Evolutionary conservation across 35 echinoderm and acorn worm genomes (phyloP).

Genomic region (Holothuria glaberrima): DNA sequence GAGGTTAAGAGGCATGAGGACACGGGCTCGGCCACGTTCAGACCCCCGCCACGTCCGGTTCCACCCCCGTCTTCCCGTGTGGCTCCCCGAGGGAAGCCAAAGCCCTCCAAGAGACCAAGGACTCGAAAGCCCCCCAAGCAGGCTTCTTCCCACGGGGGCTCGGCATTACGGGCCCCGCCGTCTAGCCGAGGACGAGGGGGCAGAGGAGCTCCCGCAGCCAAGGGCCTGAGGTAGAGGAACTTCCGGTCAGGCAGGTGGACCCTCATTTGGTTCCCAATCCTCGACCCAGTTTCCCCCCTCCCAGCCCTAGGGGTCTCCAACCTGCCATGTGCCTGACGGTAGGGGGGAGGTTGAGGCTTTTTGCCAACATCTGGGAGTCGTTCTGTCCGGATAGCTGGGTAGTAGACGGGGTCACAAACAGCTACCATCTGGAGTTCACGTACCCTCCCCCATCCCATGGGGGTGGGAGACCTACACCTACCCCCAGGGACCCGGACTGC

Average conservation of each 20-base stretch:
- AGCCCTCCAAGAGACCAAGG: background rate
- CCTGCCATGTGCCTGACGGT: background rate
- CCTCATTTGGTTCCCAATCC: too few species aligned
- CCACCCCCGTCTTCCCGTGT: background rate
- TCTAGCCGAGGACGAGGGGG: background rate
- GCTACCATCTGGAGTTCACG: conserved; percentile 6
- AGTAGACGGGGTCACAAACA: background rate
- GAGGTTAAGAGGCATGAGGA: conserved; percentile 15
- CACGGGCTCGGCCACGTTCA: background rate
- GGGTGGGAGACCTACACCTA: background rate
- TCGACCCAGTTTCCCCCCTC: too few species aligned
- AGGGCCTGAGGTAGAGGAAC: background rate
- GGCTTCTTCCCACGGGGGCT: background rate
- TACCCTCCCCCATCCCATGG: background rate
- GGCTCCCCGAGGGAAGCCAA: background rate
- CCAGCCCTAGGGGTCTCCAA: background rate
- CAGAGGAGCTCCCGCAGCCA: background rate
- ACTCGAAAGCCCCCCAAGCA: background rate
- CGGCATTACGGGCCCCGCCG: background rate
- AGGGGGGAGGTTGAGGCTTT: conserved; percentile 3
- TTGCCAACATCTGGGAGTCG: conserved; percentile 4
- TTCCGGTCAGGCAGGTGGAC: too few species aligned
- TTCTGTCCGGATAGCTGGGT: conserved; percentile 13
- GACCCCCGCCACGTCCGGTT: background rate
- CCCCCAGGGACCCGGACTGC: background rate